phyloP scores from a whole-genome alignment of 2,888 invertebrate genomes.

The Omphaloscelis lunosa region DNA sequence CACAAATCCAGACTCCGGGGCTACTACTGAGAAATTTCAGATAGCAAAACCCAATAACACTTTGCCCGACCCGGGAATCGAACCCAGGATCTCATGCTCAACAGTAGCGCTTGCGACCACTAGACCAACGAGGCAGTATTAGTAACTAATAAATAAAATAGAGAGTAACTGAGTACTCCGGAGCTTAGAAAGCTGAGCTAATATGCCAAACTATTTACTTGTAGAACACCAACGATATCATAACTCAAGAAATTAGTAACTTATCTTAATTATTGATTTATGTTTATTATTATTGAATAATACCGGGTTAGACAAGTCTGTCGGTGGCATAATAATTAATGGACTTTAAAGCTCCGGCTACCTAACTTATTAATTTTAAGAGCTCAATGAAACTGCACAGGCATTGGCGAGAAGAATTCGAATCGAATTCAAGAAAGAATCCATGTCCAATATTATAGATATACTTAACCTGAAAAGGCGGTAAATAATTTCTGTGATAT shows the following conservation, averaged over 20 bases:
- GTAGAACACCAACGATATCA: slow-evolving; percentile 48
- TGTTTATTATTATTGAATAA: slow-evolving; percentile 58
- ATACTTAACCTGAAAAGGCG: too few relatives aligned
- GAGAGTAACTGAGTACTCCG: background rate
- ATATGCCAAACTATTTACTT: slow-evolving; percentile 27
- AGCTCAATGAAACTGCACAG: slow-evolving; percentile 11
- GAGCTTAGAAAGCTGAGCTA: background rate
- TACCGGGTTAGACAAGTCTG: slow-evolving; percentile 45
- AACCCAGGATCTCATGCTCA: too few relatives aligned
- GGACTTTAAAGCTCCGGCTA: slow-evolving; percentile 25
- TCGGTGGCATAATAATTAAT: slow-evolving; percentile 49
- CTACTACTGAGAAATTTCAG: too few relatives aligned
- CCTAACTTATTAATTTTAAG: slow-evolving; percentile 23
- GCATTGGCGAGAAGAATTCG: background rate
- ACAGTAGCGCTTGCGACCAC: too few relatives aligned
- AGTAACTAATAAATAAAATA: too few relatives aligned
- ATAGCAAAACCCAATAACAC: too few relatives aligned
- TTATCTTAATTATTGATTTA: slow-evolving; percentile 65
- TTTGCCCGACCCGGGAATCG: too few relatives aligned
- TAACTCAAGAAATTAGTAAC: slow-evolving; percentile 58
- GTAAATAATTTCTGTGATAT: too few relatives aligned
- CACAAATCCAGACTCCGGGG: too few relatives aligned
- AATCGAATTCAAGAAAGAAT: background rate
- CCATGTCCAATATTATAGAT: background rate
- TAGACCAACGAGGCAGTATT: too few relatives aligned